Evolutionary conservation across 2,113 vertebrate genomes (phyloP).

Genomic region (Ptyas mucosa): DNA sequence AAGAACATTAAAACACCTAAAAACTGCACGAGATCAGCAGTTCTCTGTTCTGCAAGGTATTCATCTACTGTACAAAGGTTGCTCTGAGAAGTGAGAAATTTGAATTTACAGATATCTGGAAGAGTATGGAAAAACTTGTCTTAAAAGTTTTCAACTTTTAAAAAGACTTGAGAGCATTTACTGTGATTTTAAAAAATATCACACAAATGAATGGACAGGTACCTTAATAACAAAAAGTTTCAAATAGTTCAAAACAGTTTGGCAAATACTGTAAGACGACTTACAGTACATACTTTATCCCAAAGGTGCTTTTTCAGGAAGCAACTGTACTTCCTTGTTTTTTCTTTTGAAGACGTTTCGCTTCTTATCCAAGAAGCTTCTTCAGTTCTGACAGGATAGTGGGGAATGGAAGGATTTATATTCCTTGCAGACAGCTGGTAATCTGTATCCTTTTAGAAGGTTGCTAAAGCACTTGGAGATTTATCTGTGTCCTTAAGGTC

Average conservation of each 20-base stretch:
- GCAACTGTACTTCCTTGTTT: too few relatives aligned
- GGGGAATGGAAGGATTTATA: too few relatives aligned
- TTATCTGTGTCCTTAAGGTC: too few relatives aligned
- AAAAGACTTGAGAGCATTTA: neutral
- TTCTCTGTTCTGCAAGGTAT: conserved; percentile 31
- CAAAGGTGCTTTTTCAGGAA: too few relatives aligned
- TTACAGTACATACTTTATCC: neutral
- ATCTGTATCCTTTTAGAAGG: too few relatives aligned
- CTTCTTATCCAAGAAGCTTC: too few relatives aligned
- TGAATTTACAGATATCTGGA: conserved; percentile 11
- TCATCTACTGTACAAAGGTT: conserved; percentile 25
- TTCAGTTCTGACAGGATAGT: too few relatives aligned
- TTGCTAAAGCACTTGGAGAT: too few relatives aligned
- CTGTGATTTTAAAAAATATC: neutral
- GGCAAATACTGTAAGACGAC: neutral
- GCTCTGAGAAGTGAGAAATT: conserved; percentile 12
- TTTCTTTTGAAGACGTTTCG: too few relatives aligned
- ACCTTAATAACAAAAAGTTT: neutral
- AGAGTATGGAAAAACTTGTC: neutral
- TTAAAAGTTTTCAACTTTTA: conserved; percentile 16
- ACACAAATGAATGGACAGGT: neutral
- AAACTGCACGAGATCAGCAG: conserved; percentile 17
- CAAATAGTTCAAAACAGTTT: neutral
- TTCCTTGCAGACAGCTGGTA: too few relatives aligned
- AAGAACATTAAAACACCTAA: conserved; percentile 38